Conservation (phyloP, 2,797 vertebrate genomes). For the Hoplostethus mediterraneus region DNA sequence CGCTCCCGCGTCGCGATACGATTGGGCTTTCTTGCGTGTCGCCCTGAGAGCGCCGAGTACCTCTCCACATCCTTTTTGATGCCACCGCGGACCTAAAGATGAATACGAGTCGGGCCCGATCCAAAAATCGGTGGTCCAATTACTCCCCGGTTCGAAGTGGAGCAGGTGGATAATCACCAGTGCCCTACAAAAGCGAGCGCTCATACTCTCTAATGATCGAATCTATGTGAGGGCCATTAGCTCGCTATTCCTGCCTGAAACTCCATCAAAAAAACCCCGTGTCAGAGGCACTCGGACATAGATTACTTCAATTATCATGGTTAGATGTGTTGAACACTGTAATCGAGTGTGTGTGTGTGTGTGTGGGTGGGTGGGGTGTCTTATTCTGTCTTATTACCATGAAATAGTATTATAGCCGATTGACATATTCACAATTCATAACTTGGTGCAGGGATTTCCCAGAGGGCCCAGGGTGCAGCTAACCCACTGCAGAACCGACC, state of each 20-base stretch:
- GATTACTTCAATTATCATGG: constrained; percentile 65
- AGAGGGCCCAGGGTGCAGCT: neutral
- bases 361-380: constrained; percentile 4
- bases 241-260: constrained; percentile 52
- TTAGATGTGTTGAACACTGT: constrained; percentile 51
- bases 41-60: constrained; percentile 42
- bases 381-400: neutral
- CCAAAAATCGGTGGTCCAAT: constrained; percentile 55
- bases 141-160: constrained; percentile 51
- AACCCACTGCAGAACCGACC: too few species aligned
- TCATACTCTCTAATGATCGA: constrained; percentile 67
- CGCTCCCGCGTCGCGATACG: constrained; percentile 30
- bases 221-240: constrained; percentile 69
- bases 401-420: constrained; percentile 14
- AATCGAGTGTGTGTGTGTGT: constrained; percentile 41
- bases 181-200: constrained; percentile 55
- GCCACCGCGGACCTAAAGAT: constrained; percentile 39
- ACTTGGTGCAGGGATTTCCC: neutral
- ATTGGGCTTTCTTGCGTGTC: constrained; percentile 51
- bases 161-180: constrained; percentile 72
- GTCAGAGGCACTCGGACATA: constrained; percentile 46
- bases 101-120: constrained; percentile 38
- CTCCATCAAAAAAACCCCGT: constrained; percentile 59
- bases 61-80: constrained; percentile 54
- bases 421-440: neutral